These are phyloP conservation scores for Spea hammondii DNA, from an alignment of 2,797 vertebrate species.

Conservation along the genomic window DNA sequence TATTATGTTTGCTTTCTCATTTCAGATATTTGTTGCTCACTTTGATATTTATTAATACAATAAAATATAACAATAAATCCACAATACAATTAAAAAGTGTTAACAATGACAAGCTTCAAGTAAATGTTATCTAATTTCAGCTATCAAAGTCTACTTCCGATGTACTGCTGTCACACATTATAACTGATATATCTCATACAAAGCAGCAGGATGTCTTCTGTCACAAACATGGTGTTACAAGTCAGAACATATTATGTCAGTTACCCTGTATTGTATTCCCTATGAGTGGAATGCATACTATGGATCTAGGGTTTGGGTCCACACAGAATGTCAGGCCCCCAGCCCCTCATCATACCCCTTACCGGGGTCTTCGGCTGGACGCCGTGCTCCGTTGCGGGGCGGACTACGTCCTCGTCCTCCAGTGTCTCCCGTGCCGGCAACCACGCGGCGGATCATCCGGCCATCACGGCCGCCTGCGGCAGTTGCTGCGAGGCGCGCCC, in stretches of 20 bases:
- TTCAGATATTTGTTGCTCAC: not conserved
- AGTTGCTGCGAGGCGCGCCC: too few species aligned
- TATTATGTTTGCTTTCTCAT: not conserved
- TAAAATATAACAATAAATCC: not conserved
- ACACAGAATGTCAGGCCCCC: too few species aligned
- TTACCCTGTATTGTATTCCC: not conserved
- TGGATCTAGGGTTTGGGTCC: not conserved
- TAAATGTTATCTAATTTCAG: constrained; percentile 1
- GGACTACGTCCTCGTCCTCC: too few species aligned
- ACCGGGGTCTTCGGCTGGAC: too few species aligned
- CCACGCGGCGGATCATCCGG: too few species aligned
- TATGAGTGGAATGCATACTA: not conserved
- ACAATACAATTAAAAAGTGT: constrained; percentile 9
- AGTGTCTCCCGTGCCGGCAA: too few species aligned
- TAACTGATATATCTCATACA: not conserved
- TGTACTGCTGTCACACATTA: not conserved
- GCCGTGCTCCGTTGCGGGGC: too few species aligned
- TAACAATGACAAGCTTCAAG: constrained; percentile 18
- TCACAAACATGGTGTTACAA: constrained; percentile 10
- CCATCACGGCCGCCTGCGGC: too few species aligned
- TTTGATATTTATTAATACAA: constrained; percentile 10
- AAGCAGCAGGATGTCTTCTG: constrained; percentile 8
- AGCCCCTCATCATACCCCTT: too few species aligned
- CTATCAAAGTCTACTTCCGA: constrained; percentile 8
- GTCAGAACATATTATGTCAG: not conserved